Evolutionary conservation across 2,888 invertebrate genomes (phyloP).

Genomic region (Galeruca laticollis): DNA sequence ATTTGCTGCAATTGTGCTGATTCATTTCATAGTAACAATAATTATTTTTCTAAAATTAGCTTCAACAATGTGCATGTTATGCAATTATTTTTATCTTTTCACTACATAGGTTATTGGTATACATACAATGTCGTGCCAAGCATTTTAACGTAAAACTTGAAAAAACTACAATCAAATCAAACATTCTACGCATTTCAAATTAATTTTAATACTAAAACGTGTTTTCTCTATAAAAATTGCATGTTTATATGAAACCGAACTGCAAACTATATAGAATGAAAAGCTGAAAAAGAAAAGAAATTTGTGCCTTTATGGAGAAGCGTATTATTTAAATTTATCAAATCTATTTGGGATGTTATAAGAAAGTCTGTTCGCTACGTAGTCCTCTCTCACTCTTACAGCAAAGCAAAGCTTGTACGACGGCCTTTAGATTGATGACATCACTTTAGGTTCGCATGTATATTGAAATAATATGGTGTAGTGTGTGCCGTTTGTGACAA

Average conservation of each 20-base stretch:
- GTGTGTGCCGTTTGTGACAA: slow-evolving; percentile 58
- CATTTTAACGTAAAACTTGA: too few relatives aligned
- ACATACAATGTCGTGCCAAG: too few relatives aligned
- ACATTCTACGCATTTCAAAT: too few relatives aligned
- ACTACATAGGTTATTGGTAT: too few relatives aligned
- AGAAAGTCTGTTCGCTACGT: slow-evolving; percentile 52
- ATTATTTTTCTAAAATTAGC: too few relatives aligned
- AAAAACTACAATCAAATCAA: too few relatives aligned
- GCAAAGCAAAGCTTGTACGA: slow-evolving; percentile 46
- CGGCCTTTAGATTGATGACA: slow-evolving; percentile 62
- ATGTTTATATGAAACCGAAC: slow-evolving; percentile 3
- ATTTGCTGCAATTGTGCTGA: too few relatives aligned
- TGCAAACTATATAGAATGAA: background rate
- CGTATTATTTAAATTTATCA: slow-evolving; percentile 66
- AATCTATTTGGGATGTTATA: slow-evolving; percentile 63
- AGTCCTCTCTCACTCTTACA: slow-evolving; percentile 52
- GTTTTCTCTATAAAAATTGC: too few relatives aligned
- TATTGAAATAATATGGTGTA: slow-evolving; percentile 62
- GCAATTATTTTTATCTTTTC: too few relatives aligned
- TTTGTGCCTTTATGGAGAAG: slow-evolving; percentile 48
- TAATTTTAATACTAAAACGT: too few relatives aligned
- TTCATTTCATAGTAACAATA: too few relatives aligned
- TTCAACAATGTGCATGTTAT: too few relatives aligned
- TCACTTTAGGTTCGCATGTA: slow-evolving; percentile 61
- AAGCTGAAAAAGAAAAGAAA: slow-evolving; percentile 11